A percentile compares a stretch with the other conserved stretches of the same genome.
phyloP scores from a whole-genome alignment of 2,888 invertebrate species.

The Lasioglossum zephyrum region DNA sequence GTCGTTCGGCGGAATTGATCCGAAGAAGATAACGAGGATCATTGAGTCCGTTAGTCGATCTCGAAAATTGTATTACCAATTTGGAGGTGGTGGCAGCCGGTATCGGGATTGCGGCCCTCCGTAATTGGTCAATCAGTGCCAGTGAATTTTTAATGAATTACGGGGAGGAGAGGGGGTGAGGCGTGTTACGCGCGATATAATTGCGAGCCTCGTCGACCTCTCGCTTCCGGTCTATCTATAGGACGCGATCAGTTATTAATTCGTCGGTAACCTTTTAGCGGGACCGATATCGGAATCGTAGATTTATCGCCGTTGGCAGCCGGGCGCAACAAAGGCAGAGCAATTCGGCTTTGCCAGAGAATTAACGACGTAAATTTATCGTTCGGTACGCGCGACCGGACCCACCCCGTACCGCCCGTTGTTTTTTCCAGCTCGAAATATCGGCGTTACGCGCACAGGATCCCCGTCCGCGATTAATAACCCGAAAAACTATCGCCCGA shows the following conservation, averaged over 20 bases:
- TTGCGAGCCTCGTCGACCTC: constrained; percentile 33
- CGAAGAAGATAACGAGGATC: neutral
- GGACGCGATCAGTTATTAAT: constrained; percentile 49
- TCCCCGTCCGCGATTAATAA: constrained; percentile 43
- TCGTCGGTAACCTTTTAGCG: constrained; percentile 50
- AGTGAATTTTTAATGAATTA: constrained; percentile 24
- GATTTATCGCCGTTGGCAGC: constrained; percentile 52
- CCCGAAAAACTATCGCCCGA: constrained; percentile 26
- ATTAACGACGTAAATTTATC: constrained; percentile 61
- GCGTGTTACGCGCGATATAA: constrained; percentile 30
- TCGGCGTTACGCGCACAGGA: constrained; percentile 23
- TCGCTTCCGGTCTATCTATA: constrained; percentile 18
- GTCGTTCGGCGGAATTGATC: neutral
- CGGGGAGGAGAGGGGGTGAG: neutral
- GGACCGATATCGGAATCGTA: constrained; percentile 46
- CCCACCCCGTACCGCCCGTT: constrained; percentile 14
- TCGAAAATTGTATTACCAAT: constrained; percentile 10
- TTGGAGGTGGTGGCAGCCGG: neutral
- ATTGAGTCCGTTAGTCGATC: neutral
- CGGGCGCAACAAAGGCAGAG: constrained; percentile 32
- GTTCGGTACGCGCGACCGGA: constrained; percentile 4
- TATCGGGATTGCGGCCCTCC: neutral
- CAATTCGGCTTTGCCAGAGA: constrained; percentile 42
- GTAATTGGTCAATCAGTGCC: neutral
- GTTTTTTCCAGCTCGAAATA: constrained; percentile 20